Conservation (phyloP, 2,797 vertebrate species). For the Danio jaintianensis region DNA sequence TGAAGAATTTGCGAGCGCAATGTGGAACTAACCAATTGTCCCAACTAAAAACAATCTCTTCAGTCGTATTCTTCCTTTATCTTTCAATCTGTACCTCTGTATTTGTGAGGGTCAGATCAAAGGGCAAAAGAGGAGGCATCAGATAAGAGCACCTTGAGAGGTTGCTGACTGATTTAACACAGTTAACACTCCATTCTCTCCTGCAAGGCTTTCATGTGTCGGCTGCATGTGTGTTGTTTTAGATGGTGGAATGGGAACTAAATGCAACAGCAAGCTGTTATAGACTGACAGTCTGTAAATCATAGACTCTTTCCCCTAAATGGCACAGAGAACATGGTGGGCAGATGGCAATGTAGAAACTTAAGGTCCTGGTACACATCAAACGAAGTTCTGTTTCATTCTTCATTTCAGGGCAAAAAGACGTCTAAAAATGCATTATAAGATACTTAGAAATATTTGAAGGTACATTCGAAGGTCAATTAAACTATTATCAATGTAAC, state of each 20-base stretch:
- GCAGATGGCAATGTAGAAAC: constrained; percentile 12
- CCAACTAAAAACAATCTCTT: constrained; percentile 2
- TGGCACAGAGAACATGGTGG: background rate
- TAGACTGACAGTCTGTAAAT: constrained; percentile 50
- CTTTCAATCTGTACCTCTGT: background rate
- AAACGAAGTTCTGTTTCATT: too few species aligned
- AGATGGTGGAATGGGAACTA: constrained; percentile 20
- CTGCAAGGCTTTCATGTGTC: constrained; percentile 29
- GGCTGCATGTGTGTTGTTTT: constrained; percentile 27
- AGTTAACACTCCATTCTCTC: constrained; percentile 20
- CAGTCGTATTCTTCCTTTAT: background rate
- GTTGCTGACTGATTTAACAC: constrained; percentile 13
- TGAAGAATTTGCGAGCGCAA: constrained; percentile 35
- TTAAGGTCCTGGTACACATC: background rate
- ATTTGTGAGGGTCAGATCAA: constrained; percentile 39
- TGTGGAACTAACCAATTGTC: constrained; percentile 29
- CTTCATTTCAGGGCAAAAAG: too few species aligned
- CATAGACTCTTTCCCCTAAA: constrained; percentile 6
- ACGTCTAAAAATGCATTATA: too few species aligned
- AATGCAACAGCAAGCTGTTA: constrained; percentile 25
- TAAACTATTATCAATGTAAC: too few species aligned
- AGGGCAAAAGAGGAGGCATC: constrained; percentile 25
- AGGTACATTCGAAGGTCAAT: too few species aligned
- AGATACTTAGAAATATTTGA: too few species aligned
- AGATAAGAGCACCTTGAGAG: constrained; percentile 44